These are phyloP conservation scores for Heterocephalus glaber DNA, from an alignment of 2,113 vertebrate genomes.

Conservation along the genomic window DNA sequence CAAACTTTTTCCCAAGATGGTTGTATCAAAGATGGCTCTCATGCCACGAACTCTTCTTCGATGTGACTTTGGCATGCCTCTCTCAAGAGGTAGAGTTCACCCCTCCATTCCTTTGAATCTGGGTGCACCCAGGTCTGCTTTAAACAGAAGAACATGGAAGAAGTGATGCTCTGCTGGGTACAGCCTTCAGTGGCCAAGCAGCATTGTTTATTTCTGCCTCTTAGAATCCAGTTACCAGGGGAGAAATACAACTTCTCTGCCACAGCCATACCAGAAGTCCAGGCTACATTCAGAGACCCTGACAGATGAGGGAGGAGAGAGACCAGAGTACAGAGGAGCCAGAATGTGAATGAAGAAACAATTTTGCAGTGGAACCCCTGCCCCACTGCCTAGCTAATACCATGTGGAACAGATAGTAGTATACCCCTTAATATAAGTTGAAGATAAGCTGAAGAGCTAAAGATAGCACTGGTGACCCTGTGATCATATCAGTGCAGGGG, in stretches of 20 bases:
- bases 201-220: not conserved
- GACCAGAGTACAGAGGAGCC: not conserved
- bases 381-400: not conserved
- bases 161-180: not conserved
- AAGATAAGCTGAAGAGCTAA: not conserved
- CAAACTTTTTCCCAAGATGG: not conserved
- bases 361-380: not conserved
- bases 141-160: not conserved
- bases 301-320: not conserved
- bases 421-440: not conserved
- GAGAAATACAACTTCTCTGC: not conserved
- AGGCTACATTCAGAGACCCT: rapidly evolving
- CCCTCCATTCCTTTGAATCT: not conserved
- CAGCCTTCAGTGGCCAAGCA: not conserved
- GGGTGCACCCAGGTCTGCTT: not conserved
- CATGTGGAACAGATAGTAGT: not conserved
- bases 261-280: not conserved
- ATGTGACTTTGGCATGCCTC: not conserved
- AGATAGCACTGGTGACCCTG: not conserved
- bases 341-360: not conserved
- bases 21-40: not conserved
- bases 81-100: not conserved
- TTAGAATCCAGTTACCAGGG: not conserved
- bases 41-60: not conserved
- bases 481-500: not conserved